Percentiles rank a stretch among this genome's conserved stretches.
These are phyloP conservation scores for Dunckerocampus dactyliophorus DNA, from an alignment of 2,113 vertebrate genomes.

Conservation along the genomic window DNA sequence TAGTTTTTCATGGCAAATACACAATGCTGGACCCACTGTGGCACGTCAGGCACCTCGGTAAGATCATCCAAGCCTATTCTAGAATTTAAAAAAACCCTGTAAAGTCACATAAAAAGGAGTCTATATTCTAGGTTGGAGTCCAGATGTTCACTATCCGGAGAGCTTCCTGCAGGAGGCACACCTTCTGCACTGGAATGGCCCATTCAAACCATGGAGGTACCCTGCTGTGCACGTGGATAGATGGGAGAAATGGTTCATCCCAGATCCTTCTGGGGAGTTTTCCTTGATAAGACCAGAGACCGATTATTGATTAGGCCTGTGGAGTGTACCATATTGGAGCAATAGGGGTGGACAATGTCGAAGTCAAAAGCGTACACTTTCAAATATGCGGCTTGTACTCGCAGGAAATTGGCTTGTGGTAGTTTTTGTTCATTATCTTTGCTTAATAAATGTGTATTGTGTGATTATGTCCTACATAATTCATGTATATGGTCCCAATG, in stretches of 20 bases:
- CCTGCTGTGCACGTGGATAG: slow-evolving; percentile 82
- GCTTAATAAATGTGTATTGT: too few relatives aligned
- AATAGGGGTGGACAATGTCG: too few relatives aligned
- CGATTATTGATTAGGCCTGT: slow-evolving; percentile 23
- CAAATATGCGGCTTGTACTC: too few relatives aligned
- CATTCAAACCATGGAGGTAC: slow-evolving; percentile 90
- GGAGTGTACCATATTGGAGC: slow-evolving; percentile 19
- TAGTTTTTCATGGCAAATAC: slow-evolving; percentile 87
- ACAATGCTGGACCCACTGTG: slow-evolving; percentile 85
- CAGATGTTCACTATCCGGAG: slow-evolving; percentile 81
- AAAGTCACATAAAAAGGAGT: neutral
- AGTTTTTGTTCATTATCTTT: too few relatives aligned
- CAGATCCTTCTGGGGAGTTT: slow-evolving; percentile 86
- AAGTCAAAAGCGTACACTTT: too few relatives aligned
- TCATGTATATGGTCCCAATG: too few relatives aligned
- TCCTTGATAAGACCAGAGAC: slow-evolving; percentile 73
- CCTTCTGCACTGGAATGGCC: slow-evolving; percentile 93
- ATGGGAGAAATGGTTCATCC: slow-evolving; percentile 95
- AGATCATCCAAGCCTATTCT: slow-evolving; percentile 29
- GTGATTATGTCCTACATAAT: too few relatives aligned
- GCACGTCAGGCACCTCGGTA: slow-evolving; percentile 92
- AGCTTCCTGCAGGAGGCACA: slow-evolving; percentile 83
- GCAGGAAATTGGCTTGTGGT: too few relatives aligned
- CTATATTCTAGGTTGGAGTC: slow-evolving; percentile 82
- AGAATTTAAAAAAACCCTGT: neutral